These are phyloP conservation scores for Popillia japonica DNA, from an alignment of 1,140 invertebrate species.

Conservation along the genomic window DNA sequence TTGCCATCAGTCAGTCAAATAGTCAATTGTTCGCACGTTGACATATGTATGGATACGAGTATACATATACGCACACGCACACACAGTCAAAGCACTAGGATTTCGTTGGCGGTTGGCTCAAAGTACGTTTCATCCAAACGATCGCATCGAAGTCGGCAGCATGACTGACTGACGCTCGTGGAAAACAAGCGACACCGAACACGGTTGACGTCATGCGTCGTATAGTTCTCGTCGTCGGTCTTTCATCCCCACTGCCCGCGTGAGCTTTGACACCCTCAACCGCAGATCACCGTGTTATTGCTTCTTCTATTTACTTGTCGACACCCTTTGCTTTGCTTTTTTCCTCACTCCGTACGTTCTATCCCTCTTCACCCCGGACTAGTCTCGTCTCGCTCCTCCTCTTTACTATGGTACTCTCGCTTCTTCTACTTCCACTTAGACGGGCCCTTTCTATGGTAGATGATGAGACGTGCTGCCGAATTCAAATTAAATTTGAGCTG, in stretches of 20 bases:
- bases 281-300: slow-evolving; percentile 58
- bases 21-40: background rate
- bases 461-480: background rate
- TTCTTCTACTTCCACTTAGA: background rate
- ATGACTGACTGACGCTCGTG: slow-evolving; percentile 47
- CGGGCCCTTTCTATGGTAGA: background rate
- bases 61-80: background rate
- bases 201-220: slow-evolving; percentile 55
- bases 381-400: slow-evolving; percentile 6
- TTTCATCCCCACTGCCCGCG: slow-evolving; percentile 52
- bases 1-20: background rate
- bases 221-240: slow-evolving; percentile 20
- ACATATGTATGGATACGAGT: background rate
- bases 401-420: background rate
- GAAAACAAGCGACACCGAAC: slow-evolving; percentile 45
- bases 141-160: slow-evolving; percentile 44
- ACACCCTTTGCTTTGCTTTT: slow-evolving; percentile 49
- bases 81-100: background rate
- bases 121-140: background rate
- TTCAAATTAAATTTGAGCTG: background rate
- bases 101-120: background rate
- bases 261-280: slow-evolving; percentile 58
- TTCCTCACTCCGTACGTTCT: background rate
- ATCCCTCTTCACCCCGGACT: slow-evolving; percentile 18
- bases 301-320: slow-evolving; percentile 57